phyloP scores from a whole-genome alignment of 2,113 vertebrate species.

The Mus musculus region GRCm39 chr1:85672001-85672500 shows the following conservation, averaged over 20 bases:
- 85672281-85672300: not conserved
- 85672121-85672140: too few species aligned
- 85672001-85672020: not conserved
- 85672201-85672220: too few species aligned
- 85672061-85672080: not conserved
- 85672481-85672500: not conserved
- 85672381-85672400: not conserved
- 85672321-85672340: not conserved
- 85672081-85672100: not conserved
- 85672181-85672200: too few species aligned
- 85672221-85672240: too few species aligned
- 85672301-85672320: not conserved
- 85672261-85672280: not conserved
- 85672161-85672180: too few species aligned
- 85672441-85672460: not conserved
- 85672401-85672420: not conserved
- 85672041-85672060: not conserved
- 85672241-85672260: too few species aligned
- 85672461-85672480: not conserved
- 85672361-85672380: not conserved
- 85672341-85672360: not conserved
- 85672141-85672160: too few species aligned
- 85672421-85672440: not conserved
- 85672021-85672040: not conserved
- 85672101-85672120: too few species aligned